These are phyloP conservation scores for Cheirogaleus medius DNA, from an alignment of 2,113 vertebrate genomes.

Conservation along the genomic window DNA sequence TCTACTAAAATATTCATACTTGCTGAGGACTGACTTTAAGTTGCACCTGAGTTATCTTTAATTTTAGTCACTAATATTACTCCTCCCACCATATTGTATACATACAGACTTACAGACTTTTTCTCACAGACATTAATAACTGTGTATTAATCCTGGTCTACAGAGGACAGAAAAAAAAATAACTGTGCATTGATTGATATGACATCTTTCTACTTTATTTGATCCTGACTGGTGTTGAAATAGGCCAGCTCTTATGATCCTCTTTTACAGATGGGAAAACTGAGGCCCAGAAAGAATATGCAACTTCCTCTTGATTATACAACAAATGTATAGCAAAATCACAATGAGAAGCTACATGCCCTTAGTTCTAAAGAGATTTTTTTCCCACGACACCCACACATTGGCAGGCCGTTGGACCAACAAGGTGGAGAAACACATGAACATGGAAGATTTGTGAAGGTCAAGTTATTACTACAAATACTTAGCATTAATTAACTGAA, in stretches of 20 bases:
- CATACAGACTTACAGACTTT: not conserved
- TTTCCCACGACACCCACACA: not conserved
- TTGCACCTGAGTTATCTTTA: not conserved
- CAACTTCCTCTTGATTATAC: not conserved
- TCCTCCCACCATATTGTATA: not conserved
- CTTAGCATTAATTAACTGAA: slow-evolving; percentile 7
- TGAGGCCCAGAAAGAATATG: not conserved
- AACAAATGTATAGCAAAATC: not conserved
- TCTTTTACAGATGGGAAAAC: not conserved
- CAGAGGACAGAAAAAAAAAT: not conserved
- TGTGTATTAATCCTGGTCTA: not conserved
- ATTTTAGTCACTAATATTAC: not conserved
- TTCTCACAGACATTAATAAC: not conserved
- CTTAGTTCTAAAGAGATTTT: not conserved
- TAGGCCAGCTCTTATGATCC: not conserved
- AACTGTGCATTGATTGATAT: not conserved
- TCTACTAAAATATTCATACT: not conserved
- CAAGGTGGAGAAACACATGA: not conserved
- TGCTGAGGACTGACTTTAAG: not conserved
- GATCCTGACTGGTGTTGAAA: not conserved
- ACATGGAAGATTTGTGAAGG: not conserved
- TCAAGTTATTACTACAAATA: not conserved
- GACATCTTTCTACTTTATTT: not conserved
- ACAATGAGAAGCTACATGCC: not conserved
- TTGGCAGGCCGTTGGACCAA: not conserved